Base-by-base conservation (phyloP, 1,140 invertebrate genomes). In the Leptopilina boulardi region DNA sequence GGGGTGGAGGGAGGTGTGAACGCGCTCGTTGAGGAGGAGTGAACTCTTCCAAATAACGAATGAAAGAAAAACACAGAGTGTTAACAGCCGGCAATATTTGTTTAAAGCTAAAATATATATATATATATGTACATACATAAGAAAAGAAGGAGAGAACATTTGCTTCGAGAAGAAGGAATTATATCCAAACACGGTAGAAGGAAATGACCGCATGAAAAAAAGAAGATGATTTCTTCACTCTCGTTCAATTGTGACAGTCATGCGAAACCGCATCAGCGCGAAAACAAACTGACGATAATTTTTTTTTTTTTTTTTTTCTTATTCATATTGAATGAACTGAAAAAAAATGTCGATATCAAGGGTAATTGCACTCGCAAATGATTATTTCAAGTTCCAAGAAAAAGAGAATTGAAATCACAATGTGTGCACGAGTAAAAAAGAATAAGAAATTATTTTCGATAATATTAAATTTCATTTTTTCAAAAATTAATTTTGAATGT, bases 21-120 rank as follows among this genome's bases (percentile, higher is more conserved):
- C 34, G 34, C 34, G 34, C 34, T n/a, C n/a, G n/a, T n/a, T n/a
- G n/a, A n/a, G n/a, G 34, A 72, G 47, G 5, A 9, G 51, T 19
- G 21, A 54, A 10, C 79, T 51, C 81, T 84, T 84, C 81, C 80
- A 72, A 84, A 83, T 84, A 86, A 80, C 78, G 80, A 78, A 71
- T 66, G 78, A 79, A 80, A 83, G 83, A 79, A 85, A 84, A 38
- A 38, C 34, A 73, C 85, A 81, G 78, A 79, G 78, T 80, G 81
- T 76, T 74, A 73, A 77, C 86, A 87, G 84, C 83, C 83, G 30
- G 23, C 42, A 70, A 81, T 85, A 85, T 88, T 88, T 87, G 80
- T 86, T 87, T 86, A 84, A 87, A 79, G 54, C 77, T n/a, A n/a
- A n/a, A n/a, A n/a, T n/a, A 38, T 38, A 38, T 9, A 38, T 38